Conservation (phyloP, 92 coral and sea anemone genomes). For the Paragorgia papillata region DNA sequence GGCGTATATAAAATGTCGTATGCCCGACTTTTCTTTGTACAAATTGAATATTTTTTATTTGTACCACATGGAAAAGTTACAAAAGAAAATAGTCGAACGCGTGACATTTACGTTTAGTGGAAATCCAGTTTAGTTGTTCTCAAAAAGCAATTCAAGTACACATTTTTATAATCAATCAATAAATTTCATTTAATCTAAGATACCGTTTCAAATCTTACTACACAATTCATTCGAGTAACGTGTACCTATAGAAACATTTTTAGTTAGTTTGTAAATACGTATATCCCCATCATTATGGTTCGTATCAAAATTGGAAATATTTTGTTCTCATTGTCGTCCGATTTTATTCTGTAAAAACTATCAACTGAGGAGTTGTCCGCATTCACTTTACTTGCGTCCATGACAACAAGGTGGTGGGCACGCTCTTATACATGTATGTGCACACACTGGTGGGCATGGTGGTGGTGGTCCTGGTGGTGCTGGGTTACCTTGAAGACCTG, state of each 20-base stretch:
- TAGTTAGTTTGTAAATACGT: neutral
- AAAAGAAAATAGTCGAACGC: no score
- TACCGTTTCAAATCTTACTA: neutral
- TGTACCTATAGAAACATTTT: neutral
- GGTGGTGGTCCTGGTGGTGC: slow-evolving; percentile 99
- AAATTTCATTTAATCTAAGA: neutral
- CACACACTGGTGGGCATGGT: slow-evolving; percentile 99
- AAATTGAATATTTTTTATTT: no score
- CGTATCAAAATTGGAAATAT: neutral
- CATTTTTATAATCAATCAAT: no score
- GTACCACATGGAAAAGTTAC: no score
- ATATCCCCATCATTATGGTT: neutral
- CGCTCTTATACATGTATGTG: slow-evolving; percentile 97
- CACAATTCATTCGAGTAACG: neutral
- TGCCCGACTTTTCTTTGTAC: no score
- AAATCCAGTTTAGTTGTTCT: no score
- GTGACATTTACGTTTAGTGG: no score
- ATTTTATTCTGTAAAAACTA: neutral
- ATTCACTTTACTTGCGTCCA: slow-evolving; percentile 76
- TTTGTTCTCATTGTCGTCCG: neutral
- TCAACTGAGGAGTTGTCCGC: neutral
- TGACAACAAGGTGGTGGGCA: slow-evolving; percentile 95
- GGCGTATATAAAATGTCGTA: no score
- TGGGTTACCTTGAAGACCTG: slow-evolving; percentile 93
- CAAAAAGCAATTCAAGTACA: no score